These are phyloP conservation scores for Mylabris phalerata DNA, from an alignment of 1,140 invertebrate species.

Conservation along the genomic window DNA sequence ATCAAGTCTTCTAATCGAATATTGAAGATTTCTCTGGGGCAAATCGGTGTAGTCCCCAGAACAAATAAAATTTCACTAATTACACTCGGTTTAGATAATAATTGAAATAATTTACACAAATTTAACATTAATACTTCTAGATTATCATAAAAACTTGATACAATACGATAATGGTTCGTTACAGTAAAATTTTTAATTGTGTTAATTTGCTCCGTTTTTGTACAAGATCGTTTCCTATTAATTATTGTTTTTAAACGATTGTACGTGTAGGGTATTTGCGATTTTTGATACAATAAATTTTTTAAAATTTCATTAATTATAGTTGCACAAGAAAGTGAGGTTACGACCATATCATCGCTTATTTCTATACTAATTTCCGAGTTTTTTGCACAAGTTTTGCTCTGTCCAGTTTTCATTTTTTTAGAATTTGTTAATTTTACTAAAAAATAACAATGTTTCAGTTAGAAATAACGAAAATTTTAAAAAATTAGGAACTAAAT, in stretches of 20 bases:
- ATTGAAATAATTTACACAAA: constrained; percentile 4
- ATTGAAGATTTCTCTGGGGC: constrained; percentile 24
- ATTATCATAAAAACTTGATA: constrained; percentile 23
- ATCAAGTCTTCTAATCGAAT: constrained; percentile 17
- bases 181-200: constrained; percentile 17
- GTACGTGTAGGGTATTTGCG: constrained; percentile 29
- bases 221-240: constrained; percentile 19
- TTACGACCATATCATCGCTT: constrained; percentile 7
- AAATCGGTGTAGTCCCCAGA: constrained; percentile 13
- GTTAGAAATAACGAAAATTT: too few species aligned
- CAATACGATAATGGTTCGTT: constrained; percentile 21
- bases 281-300: constrained; percentile 26
- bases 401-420: too few species aligned
- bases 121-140: constrained; percentile 20
- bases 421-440: too few species aligned
- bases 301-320: constrained; percentile 30
- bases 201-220: constrained; percentile 2
- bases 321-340: constrained; percentile 22
- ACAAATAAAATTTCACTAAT: constrained; percentile 13
- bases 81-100: too few species aligned
- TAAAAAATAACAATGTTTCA: too few species aligned
- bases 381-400: too few species aligned
- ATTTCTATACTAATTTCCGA: too few species aligned
- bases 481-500: too few species aligned
- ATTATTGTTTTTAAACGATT: constrained; percentile 22